phyloP scores from a whole-genome alignment of 2,888 invertebrate genomes.

The Eupithecia pulchellata region DNA sequence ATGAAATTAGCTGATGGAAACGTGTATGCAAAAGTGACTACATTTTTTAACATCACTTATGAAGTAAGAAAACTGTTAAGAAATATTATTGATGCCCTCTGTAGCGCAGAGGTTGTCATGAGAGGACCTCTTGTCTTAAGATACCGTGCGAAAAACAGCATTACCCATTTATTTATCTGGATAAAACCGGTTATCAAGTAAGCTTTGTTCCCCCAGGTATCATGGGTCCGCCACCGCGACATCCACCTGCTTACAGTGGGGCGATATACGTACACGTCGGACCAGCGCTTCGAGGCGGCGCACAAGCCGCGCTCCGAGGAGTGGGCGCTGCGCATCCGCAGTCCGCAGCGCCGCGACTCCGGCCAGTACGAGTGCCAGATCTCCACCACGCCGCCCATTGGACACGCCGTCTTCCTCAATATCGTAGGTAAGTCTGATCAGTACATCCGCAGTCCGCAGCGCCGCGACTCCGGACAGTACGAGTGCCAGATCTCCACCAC shows the following conservation, averaged over 20 bases:
- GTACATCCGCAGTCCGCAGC: slow-evolving; percentile 85
- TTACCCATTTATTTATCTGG: background rate
- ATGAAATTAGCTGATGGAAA: background rate
- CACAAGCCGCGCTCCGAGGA: slow-evolving; percentile 95
- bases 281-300: slow-evolving; percentile 92
- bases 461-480: slow-evolving; percentile 94
- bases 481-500: slow-evolving; percentile 97
- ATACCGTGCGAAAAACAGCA: background rate
- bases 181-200: background rate
- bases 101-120: background rate
- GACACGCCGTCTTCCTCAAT: slow-evolving; percentile 92
- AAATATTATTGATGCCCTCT: background rate
- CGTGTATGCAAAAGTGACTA: background rate
- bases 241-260: slow-evolving; percentile 96
- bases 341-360: slow-evolving; percentile 92
- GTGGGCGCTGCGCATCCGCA: slow-evolving; percentile 90
- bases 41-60: background rate
- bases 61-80: background rate
- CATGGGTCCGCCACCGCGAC: slow-evolving; percentile 96
- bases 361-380: slow-evolving; percentile 96
- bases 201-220: slow-evolving; percentile 87
- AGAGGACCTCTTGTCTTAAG: too few species aligned
- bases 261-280: slow-evolving; percentile 93
- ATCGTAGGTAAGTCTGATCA: slow-evolving; percentile 88
- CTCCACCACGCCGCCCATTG: slow-evolving; percentile 94